These are phyloP conservation scores for Ibidorhyncha struthersii DNA, from an alignment of 2,113 vertebrate species.

Conservation along the genomic window DNA sequence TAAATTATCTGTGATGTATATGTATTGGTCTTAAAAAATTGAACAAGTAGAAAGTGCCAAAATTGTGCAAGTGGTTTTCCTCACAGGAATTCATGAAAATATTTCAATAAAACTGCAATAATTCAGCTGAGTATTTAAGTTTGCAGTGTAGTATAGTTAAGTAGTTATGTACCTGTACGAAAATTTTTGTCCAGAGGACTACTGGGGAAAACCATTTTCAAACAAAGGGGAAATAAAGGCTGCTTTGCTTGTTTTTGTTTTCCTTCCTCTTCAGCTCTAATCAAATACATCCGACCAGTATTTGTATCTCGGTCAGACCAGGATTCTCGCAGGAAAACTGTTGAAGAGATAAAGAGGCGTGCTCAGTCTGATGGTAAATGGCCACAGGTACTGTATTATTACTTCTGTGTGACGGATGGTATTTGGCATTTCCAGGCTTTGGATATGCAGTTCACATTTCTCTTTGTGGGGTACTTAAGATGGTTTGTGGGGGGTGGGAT, in stretches of 20 bases:
- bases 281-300: conserved; percentile 93
- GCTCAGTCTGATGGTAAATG: conserved; percentile 90
- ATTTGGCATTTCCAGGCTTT: background rate
- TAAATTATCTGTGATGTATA: background rate
- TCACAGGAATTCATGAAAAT: background rate
- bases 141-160: background rate
- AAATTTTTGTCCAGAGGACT: background rate
- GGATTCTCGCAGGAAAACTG: conserved; percentile 93
- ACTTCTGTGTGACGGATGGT: background rate
- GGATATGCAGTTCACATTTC: background rate
- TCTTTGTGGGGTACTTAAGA: background rate
- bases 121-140: background rate
- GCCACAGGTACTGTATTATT: conserved; percentile 85
- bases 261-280: conserved; percentile 82
- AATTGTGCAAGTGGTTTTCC: background rate
- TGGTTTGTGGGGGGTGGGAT: background rate
- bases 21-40: background rate
- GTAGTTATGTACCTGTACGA: background rate
- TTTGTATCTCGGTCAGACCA: conserved; percentile 96
- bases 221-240: background rate
- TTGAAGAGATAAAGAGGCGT: conserved; percentile 92
- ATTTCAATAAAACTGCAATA: background rate
- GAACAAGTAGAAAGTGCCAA: background rate
- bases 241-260: background rate
- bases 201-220: background rate